Evolutionary conservation across 2,888 invertebrate genomes (phyloP), one percentile per base, ranked within the genome.

Genomic region (Boloria selene): DNA sequence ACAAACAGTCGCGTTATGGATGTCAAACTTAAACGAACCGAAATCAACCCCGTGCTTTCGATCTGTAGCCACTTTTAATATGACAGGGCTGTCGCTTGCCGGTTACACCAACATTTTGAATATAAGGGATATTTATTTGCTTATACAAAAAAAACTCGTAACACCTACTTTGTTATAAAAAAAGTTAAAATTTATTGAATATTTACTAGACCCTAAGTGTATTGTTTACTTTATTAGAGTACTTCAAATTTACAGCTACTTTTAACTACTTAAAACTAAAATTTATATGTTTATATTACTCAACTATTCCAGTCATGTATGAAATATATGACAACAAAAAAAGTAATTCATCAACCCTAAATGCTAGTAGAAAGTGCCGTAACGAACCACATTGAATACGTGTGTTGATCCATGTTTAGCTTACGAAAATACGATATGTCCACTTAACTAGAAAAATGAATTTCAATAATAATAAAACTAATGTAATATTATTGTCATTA

Each of bases 21-120:
- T 86, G 87, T 88, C 88, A 86, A 88, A 88, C 90, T 90, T 90
- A 88, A 91, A 91, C 91, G 91, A 91, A 91, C 90, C 90, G 90
- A 87, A 87, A 83, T 85, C 85, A 82, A 84, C 81, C 81, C 79
- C 78, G 80, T 78, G 79, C 73, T 80, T 70, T 76, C 73, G 73
- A 74, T 77, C 70, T 63, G 75, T 70, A 74, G 73, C 70, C 70
- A 73, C 71, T 73, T 73, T 69, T 70, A 71, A 72, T 70, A 68
- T 68, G 62, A 59, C 65, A 74, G 75, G 77, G 75, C 63, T 76
- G 73, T 64, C 71, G 42, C n/a, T 16, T 52, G 13, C 42, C 13
- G 0, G 1, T 3, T 2, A 22, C 13, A 16, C 18, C 1, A n/a
- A 50, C 1, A 6, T 63, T n/a, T 4, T 14, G 17, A 6, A 18